These are phyloP conservation scores for Entelurus aequoreus DNA, from an alignment of 2,113 vertebrate species.

Conservation along the genomic window DNA sequence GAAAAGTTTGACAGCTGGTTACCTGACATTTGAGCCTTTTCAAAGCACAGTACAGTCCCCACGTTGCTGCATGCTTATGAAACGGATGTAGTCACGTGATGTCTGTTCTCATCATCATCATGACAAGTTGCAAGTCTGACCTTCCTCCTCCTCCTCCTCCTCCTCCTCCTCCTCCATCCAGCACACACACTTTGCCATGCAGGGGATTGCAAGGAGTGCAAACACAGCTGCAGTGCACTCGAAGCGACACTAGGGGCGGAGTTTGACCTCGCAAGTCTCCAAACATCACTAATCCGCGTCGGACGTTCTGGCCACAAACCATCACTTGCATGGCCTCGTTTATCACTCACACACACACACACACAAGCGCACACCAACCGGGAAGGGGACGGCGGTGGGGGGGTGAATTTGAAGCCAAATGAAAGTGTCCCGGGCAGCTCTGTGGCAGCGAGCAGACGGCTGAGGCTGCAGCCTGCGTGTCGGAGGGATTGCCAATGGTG, in stretches of 20 bases:
- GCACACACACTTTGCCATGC: conserved; percentile 42
- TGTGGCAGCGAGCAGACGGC: conserved; percentile 14
- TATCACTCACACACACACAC: conserved; percentile 6
- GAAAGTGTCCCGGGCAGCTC: conserved; percentile 8
- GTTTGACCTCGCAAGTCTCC: conserved; percentile 69
- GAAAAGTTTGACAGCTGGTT: not conserved
- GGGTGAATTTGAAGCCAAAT: conserved; percentile 22
- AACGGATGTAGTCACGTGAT: conserved; percentile 66
- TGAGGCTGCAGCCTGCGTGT: conserved; percentile 26
- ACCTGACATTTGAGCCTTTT: conserved; percentile 23
- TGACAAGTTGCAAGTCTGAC: conserved; percentile 65
- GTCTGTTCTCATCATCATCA: conserved; percentile 64
- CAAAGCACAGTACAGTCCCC: conserved; percentile 33
- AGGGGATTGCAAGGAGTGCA: conserved; percentile 38
- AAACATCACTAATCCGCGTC: conserved; percentile 70
- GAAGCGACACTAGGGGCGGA: conserved; percentile 69
- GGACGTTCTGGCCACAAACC: conserved; percentile 59
- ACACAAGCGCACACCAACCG: not conserved
- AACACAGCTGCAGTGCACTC: conserved; percentile 58
- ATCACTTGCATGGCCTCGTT: conserved; percentile 31
- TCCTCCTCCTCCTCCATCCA: not conserved
- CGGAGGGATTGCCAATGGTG: conserved; percentile 32
- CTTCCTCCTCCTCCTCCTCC: conserved; percentile 41
- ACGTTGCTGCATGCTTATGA: conserved; percentile 63
- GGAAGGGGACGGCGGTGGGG: conserved; percentile 6